Conservation (phyloP, 2,113 vertebrate genomes). For the Elgaria multicarinata region DNA sequence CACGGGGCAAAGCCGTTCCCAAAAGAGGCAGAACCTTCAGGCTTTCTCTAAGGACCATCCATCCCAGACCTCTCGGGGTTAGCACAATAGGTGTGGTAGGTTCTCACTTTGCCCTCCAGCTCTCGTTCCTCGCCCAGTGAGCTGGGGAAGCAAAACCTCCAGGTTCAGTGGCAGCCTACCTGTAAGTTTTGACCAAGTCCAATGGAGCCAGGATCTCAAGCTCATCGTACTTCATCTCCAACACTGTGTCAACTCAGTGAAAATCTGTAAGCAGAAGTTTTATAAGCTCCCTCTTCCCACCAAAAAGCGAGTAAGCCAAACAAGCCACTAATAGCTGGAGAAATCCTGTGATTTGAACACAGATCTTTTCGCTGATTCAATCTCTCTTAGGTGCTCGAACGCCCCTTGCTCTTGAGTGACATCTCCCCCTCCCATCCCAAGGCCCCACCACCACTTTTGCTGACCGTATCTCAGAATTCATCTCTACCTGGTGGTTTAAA, state of each 20-base stretch:
- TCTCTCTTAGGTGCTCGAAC: not conserved
- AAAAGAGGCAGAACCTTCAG: too few species aligned
- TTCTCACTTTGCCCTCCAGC: too few species aligned
- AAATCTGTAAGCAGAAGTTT: not conserved
- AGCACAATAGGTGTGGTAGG: too few species aligned
- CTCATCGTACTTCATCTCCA: not conserved
- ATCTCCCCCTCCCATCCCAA: too few species aligned
- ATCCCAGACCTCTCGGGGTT: too few species aligned
- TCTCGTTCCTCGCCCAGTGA: too few species aligned
- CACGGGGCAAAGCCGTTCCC: too few species aligned
- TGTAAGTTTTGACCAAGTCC: too few species aligned
- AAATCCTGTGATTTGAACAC: not conserved
- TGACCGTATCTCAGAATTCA: not conserved
- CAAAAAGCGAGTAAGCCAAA: not conserved
- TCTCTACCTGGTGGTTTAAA: not conserved
- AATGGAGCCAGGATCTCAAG: not conserved
- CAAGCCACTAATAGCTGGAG: not conserved
- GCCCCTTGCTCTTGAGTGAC: not conserved
- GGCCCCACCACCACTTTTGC: not conserved
- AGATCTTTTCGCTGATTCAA: not conserved
- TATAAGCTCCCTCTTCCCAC: too few species aligned
- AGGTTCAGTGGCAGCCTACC: too few species aligned
- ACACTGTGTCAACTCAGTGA: not conserved
- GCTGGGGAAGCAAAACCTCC: too few species aligned
- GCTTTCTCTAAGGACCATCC: too few species aligned